phyloP scores from a whole-genome alignment of 2,888 invertebrate species.

The Chloroclysta siterata region DNA sequence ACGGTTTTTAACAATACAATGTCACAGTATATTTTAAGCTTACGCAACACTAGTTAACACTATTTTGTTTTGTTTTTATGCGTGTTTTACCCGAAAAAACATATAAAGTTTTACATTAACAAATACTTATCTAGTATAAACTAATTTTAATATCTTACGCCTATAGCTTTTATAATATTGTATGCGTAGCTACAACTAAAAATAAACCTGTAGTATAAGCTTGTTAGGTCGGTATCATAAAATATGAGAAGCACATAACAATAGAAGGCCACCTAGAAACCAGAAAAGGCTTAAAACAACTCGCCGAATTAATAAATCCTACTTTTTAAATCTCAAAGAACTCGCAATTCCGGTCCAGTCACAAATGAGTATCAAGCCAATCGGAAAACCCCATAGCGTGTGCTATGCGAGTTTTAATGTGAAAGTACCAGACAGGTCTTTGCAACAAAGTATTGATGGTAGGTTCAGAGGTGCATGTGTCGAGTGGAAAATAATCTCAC shows the following conservation, averaged over 20 bases:
- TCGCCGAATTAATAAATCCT: conserved; percentile 26
- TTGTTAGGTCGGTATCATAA: conserved; percentile 6
- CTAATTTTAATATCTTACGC: not conserved
- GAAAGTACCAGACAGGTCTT: conserved; percentile 24
- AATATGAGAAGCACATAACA: conserved; percentile 24
- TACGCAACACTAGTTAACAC: not conserved
- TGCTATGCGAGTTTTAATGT: conserved; percentile 19
- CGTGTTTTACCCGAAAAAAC: no score
- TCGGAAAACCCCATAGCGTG: conserved; percentile 37
- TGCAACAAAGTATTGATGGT: conserved; percentile 30
- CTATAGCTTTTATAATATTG: not conserved
- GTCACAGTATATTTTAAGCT: not conserved
- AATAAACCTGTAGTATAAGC: conserved; percentile 2
- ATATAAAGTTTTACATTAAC: no score
- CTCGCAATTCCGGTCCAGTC: conserved; percentile 35
- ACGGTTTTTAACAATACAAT: not conserved
- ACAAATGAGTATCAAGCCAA: conserved; percentile 28
- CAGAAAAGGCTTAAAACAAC: conserved; percentile 16
- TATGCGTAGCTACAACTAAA: not conserved
- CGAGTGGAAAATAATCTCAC: conserved; percentile 71
- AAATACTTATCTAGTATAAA: no score
- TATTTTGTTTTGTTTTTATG: not conserved
- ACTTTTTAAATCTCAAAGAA: conserved; percentile 22
- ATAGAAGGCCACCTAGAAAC: conserved; percentile 33
- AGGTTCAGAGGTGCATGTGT: conserved; percentile 48